These are phyloP conservation scores for Drosophila auraria DNA, from an alignment of 1,140 invertebrate species.

Conservation along the genomic window DNA sequence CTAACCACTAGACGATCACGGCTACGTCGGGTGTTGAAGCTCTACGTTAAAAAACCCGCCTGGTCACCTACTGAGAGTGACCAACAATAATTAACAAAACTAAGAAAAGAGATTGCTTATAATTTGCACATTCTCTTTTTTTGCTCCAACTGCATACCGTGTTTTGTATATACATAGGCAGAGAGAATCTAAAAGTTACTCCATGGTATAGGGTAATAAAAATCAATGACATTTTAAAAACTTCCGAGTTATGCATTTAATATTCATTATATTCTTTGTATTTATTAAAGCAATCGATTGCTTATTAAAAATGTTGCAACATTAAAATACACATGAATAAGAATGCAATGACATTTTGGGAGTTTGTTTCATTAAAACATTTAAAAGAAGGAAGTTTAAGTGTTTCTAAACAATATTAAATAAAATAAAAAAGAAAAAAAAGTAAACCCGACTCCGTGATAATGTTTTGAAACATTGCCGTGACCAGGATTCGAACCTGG, in stretches of 20 bases:
- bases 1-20: constrained; percentile 94
- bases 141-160: too few relatives aligned
- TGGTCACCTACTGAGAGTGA: not conserved
- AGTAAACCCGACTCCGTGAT: constrained; percentile 70
- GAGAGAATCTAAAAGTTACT: too few relatives aligned
- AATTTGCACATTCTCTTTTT: constrained; percentile 6
- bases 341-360: too few relatives aligned
- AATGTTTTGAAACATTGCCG: constrained; percentile 85
- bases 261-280: not conserved
- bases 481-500: constrained; percentile 96
- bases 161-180: too few relatives aligned
- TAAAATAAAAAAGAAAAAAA: constrained; percentile 33
- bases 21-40: constrained; percentile 76
- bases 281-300: too few relatives aligned
- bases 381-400: not conserved
- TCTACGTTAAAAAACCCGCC: not conserved
- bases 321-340: too few relatives aligned
- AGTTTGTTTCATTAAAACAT: not conserved
- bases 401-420: not conserved
- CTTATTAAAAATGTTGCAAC: too few relatives aligned
- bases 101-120: not conserved
- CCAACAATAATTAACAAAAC: not conserved
- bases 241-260: not conserved
- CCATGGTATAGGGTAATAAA: not conserved
- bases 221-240: not conserved